A percentile compares a stretch with the other conserved stretches of the same genome.
These are phyloP conservation scores for Tholera decimalis DNA, from an alignment of 2,888 invertebrate species.

Conservation along the genomic window DNA sequence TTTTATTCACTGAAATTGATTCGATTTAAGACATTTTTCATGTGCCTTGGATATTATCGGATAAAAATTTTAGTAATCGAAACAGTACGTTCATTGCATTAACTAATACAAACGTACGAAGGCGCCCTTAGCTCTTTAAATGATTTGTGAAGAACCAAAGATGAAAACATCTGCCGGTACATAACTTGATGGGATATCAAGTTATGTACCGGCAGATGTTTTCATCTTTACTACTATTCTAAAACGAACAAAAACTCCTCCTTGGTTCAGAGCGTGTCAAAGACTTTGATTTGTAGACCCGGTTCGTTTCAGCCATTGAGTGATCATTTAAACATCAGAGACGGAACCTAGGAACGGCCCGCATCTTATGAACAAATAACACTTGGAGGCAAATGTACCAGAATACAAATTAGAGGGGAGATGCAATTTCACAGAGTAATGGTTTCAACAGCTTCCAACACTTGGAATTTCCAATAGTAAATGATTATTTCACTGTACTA, in stretches of 20 bases:
- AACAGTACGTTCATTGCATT: no score
- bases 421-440: constrained; percentile 85
- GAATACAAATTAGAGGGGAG: constrained; percentile 85
- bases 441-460: constrained; percentile 79
- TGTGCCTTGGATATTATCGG: no score
- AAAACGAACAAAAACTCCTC: constrained; percentile 2
- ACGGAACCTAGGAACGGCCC: constrained; percentile 23
- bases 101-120: no score
- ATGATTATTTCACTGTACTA: constrained; percentile 75
- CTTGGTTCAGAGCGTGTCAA: constrained; percentile 23
- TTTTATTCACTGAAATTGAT: no score
- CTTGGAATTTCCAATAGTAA: constrained; percentile 84
- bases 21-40: no score
- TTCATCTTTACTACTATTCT: background rate
- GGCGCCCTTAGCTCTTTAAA: background rate
- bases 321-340: constrained; percentile 51
- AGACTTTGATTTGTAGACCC: constrained; percentile 49
- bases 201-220: background rate
- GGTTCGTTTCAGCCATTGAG: constrained; percentile 40
- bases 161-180: background rate
- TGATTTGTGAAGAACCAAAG: background rate
- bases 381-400: constrained; percentile 73
- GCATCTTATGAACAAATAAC: constrained; percentile 82
- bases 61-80: no score
- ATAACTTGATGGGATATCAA: no score